Base-by-base conservation (phyloP, 2,888 invertebrate species). In the Thereva nobilitata region DNA sequence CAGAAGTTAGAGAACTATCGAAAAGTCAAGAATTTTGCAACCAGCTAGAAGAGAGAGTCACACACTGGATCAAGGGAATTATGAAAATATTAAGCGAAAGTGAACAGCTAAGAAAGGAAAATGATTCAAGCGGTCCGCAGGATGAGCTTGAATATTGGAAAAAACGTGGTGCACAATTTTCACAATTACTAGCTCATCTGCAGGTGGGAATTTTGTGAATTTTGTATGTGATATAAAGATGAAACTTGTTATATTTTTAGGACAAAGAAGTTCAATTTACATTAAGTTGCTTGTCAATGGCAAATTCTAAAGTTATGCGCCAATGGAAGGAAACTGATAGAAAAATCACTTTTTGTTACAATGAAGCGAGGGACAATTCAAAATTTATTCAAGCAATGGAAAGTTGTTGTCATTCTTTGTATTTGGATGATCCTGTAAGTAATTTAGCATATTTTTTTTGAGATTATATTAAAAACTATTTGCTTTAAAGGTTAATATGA, bases 121-220 rank as follows among this genome's bases (percentile, higher is more conserved):
- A 93, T 68, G 95, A 97, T 78, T 90, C 91, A 4, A 91, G 91
- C 63, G 95, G 96, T 0, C 97, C 97, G 0, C 93, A 95, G 76
- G 95, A 97, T 75, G 97, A 97, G 77, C 83, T 97, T 45, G 93
- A 94, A 74, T 97, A 97, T 80, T 97, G 97, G 97, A 97, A 97
- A 81, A 91, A 92, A 74, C 84, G 97, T 41, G 93, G 94, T 45
- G 95, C 96, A 0, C 94, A 93, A 77, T 95, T 97, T 79, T 95
- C 93, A 5, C 92, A 93, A 77, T 86, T 95, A 0, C 86, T 91
- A 8, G 86, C 88, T 4, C 89, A 91, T 76, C 82, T 93, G 68
- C 88, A 89, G 82, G 87, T 86, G 66, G 52, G 41, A 41, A 5
- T 55, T 64, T 52, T 42, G 10, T 10, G 6, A 6, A 45, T 57